phyloP scores from a whole-genome alignment of 2,113 vertebrate species.

The Tychaedon coryphoeus region DNA sequence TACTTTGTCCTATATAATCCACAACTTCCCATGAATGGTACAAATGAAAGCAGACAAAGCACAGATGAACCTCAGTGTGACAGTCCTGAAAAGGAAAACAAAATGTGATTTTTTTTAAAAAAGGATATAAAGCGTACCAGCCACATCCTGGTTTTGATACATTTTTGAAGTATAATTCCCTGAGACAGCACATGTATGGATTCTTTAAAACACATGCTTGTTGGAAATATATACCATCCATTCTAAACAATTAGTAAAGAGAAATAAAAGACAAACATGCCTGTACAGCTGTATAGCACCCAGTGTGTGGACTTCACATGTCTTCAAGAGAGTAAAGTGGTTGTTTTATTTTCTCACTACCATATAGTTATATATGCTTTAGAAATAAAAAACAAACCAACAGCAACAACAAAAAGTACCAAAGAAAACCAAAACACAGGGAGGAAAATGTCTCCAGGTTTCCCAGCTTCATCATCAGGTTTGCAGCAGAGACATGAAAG shows the following conservation, averaged over 20 bases:
- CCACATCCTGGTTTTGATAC: conserved; percentile 24
- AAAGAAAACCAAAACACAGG: conserved; percentile 4
- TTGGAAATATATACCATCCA: conserved; percentile 8
- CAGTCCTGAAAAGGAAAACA: neutral
- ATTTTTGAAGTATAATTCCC: conserved; percentile 41
- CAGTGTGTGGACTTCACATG: neutral
- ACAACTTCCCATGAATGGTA: neutral
- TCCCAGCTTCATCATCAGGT: conserved; percentile 36
- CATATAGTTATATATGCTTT: neutral
- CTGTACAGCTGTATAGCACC: neutral
- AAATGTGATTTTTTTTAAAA: neutral
- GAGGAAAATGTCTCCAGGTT: neutral
- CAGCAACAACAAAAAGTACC: neutral
- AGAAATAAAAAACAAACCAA: conserved; percentile 42
- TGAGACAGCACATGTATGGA: neutral
- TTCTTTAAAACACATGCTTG: conserved; percentile 8
- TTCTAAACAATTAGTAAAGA: conserved; percentile 8
- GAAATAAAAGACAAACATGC: neutral
- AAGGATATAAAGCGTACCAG: neutral
- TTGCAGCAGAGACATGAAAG: conserved; percentile 16
- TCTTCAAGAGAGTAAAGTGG: neutral
- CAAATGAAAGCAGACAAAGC: neutral
- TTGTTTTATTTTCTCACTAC: neutral
- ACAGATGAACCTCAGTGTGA: conserved; percentile 39
- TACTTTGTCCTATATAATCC: neutral